phyloP scores from a whole-genome alignment of 2,888 invertebrate species.

The Plebejus melissa region DNA sequence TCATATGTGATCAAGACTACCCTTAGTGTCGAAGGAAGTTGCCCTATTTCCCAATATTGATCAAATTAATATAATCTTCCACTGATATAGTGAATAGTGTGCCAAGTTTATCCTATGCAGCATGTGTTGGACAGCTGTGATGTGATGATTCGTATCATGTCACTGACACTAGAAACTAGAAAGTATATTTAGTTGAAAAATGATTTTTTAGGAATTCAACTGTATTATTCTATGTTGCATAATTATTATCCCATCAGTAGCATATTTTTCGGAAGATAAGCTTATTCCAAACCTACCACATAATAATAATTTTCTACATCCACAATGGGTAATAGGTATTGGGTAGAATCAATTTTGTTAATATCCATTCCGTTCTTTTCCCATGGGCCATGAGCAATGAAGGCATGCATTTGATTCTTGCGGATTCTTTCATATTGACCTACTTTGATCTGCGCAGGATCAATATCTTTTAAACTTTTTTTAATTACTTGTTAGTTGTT shows the following conservation, averaged over 20 bases:
- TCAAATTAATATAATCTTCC: constrained; percentile 12
- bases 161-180: too few species aligned
- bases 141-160: too few species aligned
- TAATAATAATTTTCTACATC: neutral
- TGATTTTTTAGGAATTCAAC: too few species aligned
- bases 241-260: too few species aligned
- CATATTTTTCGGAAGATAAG: too few species aligned
- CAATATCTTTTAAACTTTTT: neutral
- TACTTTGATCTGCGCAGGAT: neutral
- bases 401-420: constrained; percentile 2
- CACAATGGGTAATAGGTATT: neutral
- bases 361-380: neutral
- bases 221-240: too few species aligned
- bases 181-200: too few species aligned
- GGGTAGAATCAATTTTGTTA: neutral
- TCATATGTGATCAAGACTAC: constrained; percentile 19
- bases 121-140: too few species aligned
- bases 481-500: neutral
- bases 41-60: constrained; percentile 13
- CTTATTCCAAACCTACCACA: too few species aligned
- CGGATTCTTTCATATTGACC: constrained; percentile 9
- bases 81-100: neutral
- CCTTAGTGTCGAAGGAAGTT: constrained; percentile 21
- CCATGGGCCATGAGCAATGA: constrained; percentile 3
- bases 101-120: too few species aligned